These are phyloP conservation scores for Fulmarus glacialis DNA, from an alignment of 2,113 vertebrate species.

Conservation along the genomic window DNA sequence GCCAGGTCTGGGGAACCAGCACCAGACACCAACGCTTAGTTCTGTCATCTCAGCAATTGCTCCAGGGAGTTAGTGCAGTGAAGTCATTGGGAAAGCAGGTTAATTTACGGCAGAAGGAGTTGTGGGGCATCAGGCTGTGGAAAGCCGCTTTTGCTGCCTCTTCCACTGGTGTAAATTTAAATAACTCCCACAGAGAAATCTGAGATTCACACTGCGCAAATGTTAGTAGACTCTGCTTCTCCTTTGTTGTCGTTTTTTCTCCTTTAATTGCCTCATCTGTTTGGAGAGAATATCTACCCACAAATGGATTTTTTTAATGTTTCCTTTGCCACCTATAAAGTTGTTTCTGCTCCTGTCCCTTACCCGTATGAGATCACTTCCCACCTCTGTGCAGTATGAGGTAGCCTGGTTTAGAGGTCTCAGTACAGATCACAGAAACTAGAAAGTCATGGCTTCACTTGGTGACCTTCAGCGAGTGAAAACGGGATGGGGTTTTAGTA, in stretches of 20 bases:
- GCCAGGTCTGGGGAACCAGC: background rate
- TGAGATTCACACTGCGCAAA: conserved; percentile 45
- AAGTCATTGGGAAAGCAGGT: conserved; percentile 33
- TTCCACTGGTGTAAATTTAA: conserved; percentile 49
- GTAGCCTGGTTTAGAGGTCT: conserved; percentile 19
- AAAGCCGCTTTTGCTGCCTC: conserved; percentile 25
- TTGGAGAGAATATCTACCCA: conserved; percentile 25
- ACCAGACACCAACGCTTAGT: background rate
- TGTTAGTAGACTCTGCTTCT: conserved; percentile 21
- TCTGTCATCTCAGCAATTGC: background rate
- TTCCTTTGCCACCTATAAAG: conserved; percentile 40
- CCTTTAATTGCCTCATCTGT: conserved; percentile 53
- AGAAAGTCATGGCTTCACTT: background rate
- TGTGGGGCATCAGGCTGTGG: conserved; percentile 10
- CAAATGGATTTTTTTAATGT: conserved; percentile 26
- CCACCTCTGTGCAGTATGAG: background rate
- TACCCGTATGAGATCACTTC: conserved; percentile 18
- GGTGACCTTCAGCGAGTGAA: background rate
- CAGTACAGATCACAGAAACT: background rate
- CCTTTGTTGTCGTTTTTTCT: conserved; percentile 31
- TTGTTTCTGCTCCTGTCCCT: conserved; percentile 17
- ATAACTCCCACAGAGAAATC: conserved; percentile 58
- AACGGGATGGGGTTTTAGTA: background rate
- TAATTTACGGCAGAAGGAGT: conserved; percentile 41
- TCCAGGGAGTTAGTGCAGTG: background rate